phyloP scores from a whole-genome alignment of 2,113 vertebrate species.

The Dicaeum eximium region DNA sequence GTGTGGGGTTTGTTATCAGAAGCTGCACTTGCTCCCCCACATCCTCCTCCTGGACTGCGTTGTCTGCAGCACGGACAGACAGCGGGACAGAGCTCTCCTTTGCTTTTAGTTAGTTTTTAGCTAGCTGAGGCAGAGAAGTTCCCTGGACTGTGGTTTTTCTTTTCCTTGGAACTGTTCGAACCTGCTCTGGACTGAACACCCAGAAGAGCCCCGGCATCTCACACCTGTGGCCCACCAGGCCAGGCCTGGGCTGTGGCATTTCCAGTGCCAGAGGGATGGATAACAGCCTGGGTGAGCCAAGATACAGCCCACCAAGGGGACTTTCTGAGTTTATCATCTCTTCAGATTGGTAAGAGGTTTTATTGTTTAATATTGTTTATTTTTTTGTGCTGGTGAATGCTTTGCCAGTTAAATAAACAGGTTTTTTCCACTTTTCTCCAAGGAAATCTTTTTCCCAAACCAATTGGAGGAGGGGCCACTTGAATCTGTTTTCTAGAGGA shows the following conservation, averaged over 20 bases:
- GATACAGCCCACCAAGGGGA: background rate
- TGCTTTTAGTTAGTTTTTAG: background rate
- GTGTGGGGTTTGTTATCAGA: fast-evolving
- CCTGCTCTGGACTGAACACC: background rate
- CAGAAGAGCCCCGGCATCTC: background rate
- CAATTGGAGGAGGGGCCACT: background rate
- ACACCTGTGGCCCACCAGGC: background rate
- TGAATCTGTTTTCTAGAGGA: background rate
- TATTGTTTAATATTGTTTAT: background rate
- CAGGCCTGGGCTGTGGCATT: background rate
- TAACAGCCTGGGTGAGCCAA: background rate
- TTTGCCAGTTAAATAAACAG: background rate
- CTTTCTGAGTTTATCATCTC: background rate
- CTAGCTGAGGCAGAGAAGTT: background rate
- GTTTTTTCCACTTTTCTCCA: background rate
- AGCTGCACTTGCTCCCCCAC: background rate
- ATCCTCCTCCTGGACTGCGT: background rate
- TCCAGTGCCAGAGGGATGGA: background rate
- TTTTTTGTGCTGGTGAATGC: background rate
- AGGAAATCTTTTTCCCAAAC: background rate
- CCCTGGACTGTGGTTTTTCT: background rate
- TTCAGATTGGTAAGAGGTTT: background rate
- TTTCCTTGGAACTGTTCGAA: background rate
- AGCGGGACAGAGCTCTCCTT: background rate
- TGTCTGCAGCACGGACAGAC: background rate